A percentile compares a stretch with the other conserved stretches of the same genome.
These are phyloP conservation scores for Pampus argenteus DNA, from an alignment of 2,797 vertebrate genomes.

Conservation along the genomic window DNA sequence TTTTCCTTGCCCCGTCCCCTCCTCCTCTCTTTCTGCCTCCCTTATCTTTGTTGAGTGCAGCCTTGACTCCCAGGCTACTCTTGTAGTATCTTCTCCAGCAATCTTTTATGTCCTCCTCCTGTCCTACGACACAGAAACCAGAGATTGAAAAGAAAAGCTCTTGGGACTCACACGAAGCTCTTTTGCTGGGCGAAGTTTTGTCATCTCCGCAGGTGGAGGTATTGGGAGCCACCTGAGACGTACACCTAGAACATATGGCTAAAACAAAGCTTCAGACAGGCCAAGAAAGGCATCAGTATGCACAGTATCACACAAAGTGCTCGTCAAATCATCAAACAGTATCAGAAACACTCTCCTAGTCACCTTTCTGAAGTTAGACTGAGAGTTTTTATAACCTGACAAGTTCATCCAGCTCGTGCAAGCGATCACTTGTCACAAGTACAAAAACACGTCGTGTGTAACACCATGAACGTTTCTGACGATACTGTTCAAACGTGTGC, in stretches of 20 bases:
- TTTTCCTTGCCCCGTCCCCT: not conserved
- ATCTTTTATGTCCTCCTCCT: conserved; percentile 1
- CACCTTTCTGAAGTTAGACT: not conserved
- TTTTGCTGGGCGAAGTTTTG: not conserved
- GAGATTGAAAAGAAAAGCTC: not conserved
- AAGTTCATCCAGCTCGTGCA: not conserved
- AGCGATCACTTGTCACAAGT: not conserved
- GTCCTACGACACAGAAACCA: not conserved
- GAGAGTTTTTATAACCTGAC: not conserved
- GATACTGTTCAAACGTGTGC: not conserved
- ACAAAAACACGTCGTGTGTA: not conserved
- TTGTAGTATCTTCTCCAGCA: conserved; percentile 7
- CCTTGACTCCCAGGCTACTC: conserved; percentile 3
- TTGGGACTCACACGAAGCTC: not conserved
- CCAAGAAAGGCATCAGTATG: not conserved
- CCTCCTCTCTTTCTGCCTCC: conserved; percentile 2
- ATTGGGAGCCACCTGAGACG: not conserved
- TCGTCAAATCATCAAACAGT: too few species aligned
- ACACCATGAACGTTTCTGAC: not conserved
- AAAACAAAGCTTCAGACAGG: not conserved
- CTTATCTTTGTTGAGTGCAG: conserved; percentile 21
- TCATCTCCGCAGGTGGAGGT: not conserved
- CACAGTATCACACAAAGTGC: not conserved
- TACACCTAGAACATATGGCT: not conserved
- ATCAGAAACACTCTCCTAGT: not conserved